Conservation (phyloP, 2,888 invertebrate genomes). For the Eustalomyia histrio region DNA sequence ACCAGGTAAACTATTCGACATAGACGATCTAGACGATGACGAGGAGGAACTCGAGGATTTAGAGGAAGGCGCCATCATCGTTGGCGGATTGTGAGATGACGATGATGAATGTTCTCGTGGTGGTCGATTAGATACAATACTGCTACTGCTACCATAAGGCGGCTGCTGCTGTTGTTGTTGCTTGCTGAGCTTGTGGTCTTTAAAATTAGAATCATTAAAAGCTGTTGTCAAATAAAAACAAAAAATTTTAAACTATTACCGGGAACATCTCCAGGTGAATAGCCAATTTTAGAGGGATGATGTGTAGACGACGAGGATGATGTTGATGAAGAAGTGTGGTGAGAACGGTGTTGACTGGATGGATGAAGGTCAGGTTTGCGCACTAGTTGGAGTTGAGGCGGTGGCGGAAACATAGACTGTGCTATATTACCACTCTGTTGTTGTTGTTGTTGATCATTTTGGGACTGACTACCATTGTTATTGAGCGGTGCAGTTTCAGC, state of each 20-base stretch:
- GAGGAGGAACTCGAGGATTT: conserved; percentile 56
- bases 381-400: conserved; percentile 70
- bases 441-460: conserved; percentile 46
- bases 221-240: conserved; percentile 46
- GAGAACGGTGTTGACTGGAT: conserved; percentile 75
- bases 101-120: conserved; percentile 70
- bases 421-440: conserved; percentile 48
- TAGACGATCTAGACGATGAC: conserved; percentile 67
- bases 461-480: conserved; percentile 68
- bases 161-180: conserved; percentile 67
- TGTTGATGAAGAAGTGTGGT: conserved; percentile 73
- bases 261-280: conserved; percentile 72
- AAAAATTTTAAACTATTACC: conserved; percentile 68
- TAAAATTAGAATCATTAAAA: conserved; percentile 52
- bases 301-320: conserved; percentile 71
- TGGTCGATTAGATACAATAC: conserved; percentile 68
- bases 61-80: conserved; percentile 65
- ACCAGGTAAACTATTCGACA: conserved; percentile 45
- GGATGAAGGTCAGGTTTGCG: conserved; percentile 73
- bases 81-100: conserved; percentile 64
- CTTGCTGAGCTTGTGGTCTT: conserved; percentile 73
- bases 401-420: conserved; percentile 72
- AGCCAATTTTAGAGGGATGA: conserved; percentile 72
- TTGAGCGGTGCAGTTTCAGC: conserved; percentile 71
- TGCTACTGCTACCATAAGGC: conserved; percentile 66